Base-by-base conservation (phyloP, 2,888 invertebrate genomes). In the Drepanosiphum platanoidis region DNA sequence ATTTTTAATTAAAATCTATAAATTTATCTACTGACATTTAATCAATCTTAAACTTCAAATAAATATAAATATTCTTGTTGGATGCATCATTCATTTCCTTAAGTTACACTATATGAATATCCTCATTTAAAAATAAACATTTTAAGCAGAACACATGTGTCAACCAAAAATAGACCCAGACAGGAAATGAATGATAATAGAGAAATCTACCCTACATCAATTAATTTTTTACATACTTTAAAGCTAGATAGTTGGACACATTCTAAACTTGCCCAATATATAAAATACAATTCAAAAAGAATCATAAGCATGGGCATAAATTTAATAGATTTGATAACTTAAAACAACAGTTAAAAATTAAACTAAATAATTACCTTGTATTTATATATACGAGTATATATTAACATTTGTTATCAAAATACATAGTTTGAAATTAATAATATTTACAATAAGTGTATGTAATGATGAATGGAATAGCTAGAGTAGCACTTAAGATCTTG, bases 151-250 rank as follows among this genome's bases (percentile, higher is more conserved):
- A 72, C 68, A 86, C 79, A 86, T 81, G 66, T 61, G 42, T 64
- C 36, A 68, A 36, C 78, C 36, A 71, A 82, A 78, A 71, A 74
- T 72, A 70, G 70, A 74, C 18, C 75, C 86, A 81, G 70, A 86
- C 86, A 86, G 86, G 86, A 81, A 81, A 81, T 86, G 58, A 81
- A 81, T 86, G 58, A 58, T 72, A 36, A 36, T 58, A 58, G 30
- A 70, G 7, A 61, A 22, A 71, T 36, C 11, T 27, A 81, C 70
- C 27, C 30, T 58, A 58, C 11, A 18, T 36, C 2, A 70, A 36
- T 61, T 61, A 71, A 18, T 39, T 15, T 39, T 71, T 61, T 27
- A n/a, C 22, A 13, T 36, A 83, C 22, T 46, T 46, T 66, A 13
- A 34, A 22, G n/a, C 64, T 5, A 77, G 42, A 42, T 27, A 22